Conservation (phyloP, 1,140 invertebrate species). For the Danaus melanippus region DNA sequence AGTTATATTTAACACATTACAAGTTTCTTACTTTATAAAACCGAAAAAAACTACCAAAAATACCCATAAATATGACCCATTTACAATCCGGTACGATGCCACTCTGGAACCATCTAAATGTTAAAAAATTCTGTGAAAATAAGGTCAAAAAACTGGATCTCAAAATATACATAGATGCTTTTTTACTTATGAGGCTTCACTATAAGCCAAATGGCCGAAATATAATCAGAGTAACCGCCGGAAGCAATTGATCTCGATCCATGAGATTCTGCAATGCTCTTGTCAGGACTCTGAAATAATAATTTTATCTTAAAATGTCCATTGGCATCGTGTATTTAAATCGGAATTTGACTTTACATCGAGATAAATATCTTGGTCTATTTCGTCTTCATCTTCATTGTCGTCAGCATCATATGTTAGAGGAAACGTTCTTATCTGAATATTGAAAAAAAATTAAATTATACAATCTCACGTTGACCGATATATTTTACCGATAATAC, state of each 20-base stretch:
- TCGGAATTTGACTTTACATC: conserved; percentile 27
- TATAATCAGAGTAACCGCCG: conserved; percentile 37
- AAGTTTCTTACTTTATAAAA: neutral
- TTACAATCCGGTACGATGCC: conserved; percentile 49
- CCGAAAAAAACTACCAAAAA: conserved; percentile 8
- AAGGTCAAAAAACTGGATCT: neutral
- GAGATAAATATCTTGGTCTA: conserved; percentile 28
- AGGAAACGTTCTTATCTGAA: conserved; percentile 34
- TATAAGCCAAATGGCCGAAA: conserved; percentile 35
- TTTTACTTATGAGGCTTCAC: conserved; percentile 49
- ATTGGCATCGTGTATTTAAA: neutral
- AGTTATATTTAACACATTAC: conserved; percentile 2
- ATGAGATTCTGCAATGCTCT: conserved; percentile 53
- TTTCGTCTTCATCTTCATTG: conserved; percentile 30
- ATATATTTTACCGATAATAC: conserved; percentile 8
- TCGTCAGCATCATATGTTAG: conserved; percentile 44
- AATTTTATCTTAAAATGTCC: neutral
- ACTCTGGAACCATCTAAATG: conserved; percentile 51
- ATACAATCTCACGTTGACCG: neutral
- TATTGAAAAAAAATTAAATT: conserved; percentile 5
- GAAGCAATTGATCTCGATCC: conserved; percentile 53
- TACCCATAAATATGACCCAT: conserved; percentile 53
- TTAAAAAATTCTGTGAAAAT: too few relatives aligned
- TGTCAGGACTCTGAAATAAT: conserved; percentile 45
- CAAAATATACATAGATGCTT: conserved; percentile 6